Conservation (phyloP, 2,888 invertebrate genomes). For the Merodon equestris region DNA sequence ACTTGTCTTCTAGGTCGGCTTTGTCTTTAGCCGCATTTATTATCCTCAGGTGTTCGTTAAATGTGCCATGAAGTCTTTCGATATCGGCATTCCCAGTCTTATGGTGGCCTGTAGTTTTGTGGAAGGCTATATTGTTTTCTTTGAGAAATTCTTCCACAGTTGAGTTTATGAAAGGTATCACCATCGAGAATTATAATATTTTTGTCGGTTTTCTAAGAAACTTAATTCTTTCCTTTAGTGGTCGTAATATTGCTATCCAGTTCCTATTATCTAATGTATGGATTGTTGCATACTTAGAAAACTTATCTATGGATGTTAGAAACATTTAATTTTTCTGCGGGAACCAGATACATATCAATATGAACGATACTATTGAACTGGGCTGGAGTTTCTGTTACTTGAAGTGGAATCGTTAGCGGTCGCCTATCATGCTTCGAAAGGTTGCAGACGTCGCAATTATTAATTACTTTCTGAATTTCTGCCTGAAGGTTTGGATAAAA, state of each 20-base stretch:
- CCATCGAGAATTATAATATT: too few species aligned
- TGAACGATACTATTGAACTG: neutral
- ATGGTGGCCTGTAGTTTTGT: slow-evolving; percentile 4
- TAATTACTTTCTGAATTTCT: slow-evolving; percentile 22
- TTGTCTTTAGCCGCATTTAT: slow-evolving; percentile 15
- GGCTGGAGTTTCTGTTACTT: neutral
- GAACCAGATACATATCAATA: slow-evolving; percentile 7
- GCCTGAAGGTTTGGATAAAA: slow-evolving; percentile 17
- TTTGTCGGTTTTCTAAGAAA: too few species aligned
- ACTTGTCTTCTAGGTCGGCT: slow-evolving; percentile 9
- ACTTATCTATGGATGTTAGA: slow-evolving; percentile 21
- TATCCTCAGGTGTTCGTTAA: slow-evolving; percentile 29
- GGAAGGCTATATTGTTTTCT: slow-evolving; percentile 8
- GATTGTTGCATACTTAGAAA: slow-evolving; percentile 23
- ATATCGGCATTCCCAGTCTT: slow-evolving; percentile 28
- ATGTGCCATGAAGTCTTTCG: slow-evolving; percentile 13
- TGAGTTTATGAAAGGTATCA: slow-evolving; percentile 9
- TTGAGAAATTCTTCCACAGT: slow-evolving; percentile 20
- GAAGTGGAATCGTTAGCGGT: neutral
- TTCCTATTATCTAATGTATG: slow-evolving; percentile 3
- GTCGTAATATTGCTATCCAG: slow-evolving; percentile 19
- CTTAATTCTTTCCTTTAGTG: too few species aligned
- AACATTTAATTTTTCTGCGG: slow-evolving; percentile 26
- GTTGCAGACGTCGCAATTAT: slow-evolving; percentile 14
- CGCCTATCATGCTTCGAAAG: slow-evolving; percentile 23